Conservation (phyloP, 2,888 invertebrate genomes). For the Anthophora plumipes region DNA sequence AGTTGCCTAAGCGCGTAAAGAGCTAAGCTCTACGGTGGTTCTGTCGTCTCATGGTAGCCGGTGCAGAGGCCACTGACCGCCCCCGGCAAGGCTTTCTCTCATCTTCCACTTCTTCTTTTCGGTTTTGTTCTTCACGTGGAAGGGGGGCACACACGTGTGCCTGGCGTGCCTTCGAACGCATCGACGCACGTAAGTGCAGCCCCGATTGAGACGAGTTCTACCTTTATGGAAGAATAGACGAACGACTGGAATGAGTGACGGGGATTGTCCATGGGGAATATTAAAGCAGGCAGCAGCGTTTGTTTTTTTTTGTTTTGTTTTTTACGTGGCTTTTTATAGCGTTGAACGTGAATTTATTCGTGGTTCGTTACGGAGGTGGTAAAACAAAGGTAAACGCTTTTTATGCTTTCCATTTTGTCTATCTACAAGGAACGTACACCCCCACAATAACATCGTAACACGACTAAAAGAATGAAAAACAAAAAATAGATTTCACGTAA, state of each 20-base stretch:
- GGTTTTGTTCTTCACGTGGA: conserved; percentile 56
- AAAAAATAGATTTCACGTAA: neutral
- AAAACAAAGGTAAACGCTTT: neutral
- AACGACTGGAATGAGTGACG: conserved; percentile 28
- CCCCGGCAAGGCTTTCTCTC: conserved; percentile 83
- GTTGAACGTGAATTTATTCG: neutral
- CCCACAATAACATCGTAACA: neutral
- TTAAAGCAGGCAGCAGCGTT: neutral
- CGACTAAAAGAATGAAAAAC: neutral
- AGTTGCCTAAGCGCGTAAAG: conserved; percentile 51
- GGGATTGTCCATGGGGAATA: conserved; percentile 1
- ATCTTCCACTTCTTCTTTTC: conserved; percentile 67
- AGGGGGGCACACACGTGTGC: conserved; percentile 26
- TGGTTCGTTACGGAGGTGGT: neutral
- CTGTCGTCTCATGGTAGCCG: conserved; percentile 74
- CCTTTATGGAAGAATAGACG: conserved; percentile 58
- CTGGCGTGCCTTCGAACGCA: conserved; percentile 25
- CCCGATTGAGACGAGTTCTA: conserved; percentile 45
- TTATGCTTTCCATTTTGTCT: neutral
- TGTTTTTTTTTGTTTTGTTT: neutral
- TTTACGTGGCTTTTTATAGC: neutral
- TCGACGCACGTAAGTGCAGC: conserved; percentile 36
- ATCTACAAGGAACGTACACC: too few species aligned
- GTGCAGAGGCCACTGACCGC: conserved; percentile 83
- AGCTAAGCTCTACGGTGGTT: conserved; percentile 42